These are phyloP conservation scores for Atta texana DNA, from an alignment of 1,140 invertebrate species.

Conservation along the genomic window DNA sequence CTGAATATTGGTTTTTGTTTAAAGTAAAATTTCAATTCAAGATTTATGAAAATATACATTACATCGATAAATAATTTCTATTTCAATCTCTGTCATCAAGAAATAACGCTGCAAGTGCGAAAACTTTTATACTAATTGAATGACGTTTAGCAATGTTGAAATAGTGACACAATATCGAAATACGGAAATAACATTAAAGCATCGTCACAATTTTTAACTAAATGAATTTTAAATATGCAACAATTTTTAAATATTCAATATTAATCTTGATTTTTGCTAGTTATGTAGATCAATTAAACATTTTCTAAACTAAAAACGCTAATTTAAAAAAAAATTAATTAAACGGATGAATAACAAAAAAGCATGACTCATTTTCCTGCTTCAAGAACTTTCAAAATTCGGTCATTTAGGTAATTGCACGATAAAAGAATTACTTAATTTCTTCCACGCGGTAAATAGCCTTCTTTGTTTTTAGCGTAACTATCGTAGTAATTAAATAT, in stretches of 20 bases:
- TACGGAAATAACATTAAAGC: constrained; percentile 1
- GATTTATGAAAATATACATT: neutral
- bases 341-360: neutral
- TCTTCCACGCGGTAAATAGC: constrained; percentile 6
- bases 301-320: neutral
- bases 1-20: neutral
- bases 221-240: neutral
- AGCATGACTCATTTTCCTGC: constrained; percentile 4
- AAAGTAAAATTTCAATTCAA: constrained; percentile 6
- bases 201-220: neutral
- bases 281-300: neutral
- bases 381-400: constrained; percentile 6
- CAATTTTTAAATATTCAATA: neutral
- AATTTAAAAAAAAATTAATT: neutral
- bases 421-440: constrained; percentile 32
- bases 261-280: neutral
- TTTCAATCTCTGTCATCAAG: neutral
- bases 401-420: neutral
- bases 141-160: neutral
- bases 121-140: neutral
- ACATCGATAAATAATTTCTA: neutral
- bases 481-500: constrained; percentile 19
- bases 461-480: neutral
- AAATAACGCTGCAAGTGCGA: neutral
- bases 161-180: neutral